Evolutionary conservation across 2,888 invertebrate genomes (phyloP), one percentile per base, ranked within the genome.

Genomic region (Liposcelis brunnea): DNA sequence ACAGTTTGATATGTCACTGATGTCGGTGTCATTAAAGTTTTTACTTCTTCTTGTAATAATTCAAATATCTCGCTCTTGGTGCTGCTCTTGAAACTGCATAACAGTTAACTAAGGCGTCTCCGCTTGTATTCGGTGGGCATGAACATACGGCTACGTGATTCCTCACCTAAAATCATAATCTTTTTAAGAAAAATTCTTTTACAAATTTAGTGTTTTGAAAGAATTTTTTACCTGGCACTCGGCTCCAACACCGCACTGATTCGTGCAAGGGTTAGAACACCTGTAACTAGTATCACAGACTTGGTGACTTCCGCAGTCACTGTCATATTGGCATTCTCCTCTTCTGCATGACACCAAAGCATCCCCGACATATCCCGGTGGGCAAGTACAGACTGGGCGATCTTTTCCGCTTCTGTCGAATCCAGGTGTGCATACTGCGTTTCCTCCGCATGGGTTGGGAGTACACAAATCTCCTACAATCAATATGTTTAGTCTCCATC

Each of bases 351-450:
- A 67, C 5, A 68, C 65, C 31, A 86, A 65, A 2, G 84, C 80
- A 58, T 86, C 81, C 26, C 86, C 86, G 43, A 80, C 71, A 59
- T 80, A 80, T 37, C 85, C 85, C 2, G 74, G 64, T 11, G 77
- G 75, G 57, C 87, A 87, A 8, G 83, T 85, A 59, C 87, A 89
- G 37, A 89, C 86, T 5, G 87, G 86, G 4, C 87, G 70, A 56
- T 87, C 85, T 45, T 76, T 75, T 36, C 83, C 81, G 5, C 77
- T 75, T 49, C 77, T 77, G 60, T 89, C 87, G 58, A 80, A 78
- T 2, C 89, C 89, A 0, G 87, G 85, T 14, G 77, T 75, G 56
- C 89, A 89, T 49, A 76, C 70, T 2, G 83, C 80, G 56, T 80
- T 77, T 11, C 65, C 64, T 34, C 87, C 89, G 53, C 87, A 89